Evolutionary conservation across 2,888 invertebrate genomes (phyloP).

Genomic region (Caenorhabditis afra): DNA sequence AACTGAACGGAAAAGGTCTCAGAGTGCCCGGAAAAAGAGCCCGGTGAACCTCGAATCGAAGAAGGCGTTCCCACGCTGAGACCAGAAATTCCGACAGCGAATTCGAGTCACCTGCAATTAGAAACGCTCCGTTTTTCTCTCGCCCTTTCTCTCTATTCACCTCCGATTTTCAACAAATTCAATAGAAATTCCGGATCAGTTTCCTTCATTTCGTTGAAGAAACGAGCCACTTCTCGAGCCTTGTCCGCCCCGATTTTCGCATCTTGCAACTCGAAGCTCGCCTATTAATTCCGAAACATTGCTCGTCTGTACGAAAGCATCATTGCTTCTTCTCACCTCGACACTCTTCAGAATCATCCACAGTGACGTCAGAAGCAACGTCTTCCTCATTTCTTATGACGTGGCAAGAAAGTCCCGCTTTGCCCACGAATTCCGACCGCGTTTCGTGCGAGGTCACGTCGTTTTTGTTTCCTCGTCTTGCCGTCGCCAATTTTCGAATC

Average conservation of each 20-base stretch:
- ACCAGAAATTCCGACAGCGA: slow-evolving; percentile 9
- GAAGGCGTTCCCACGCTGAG: slow-evolving; percentile 15
- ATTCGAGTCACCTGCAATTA: slow-evolving; percentile 1
- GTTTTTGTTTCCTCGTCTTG: too few species aligned
- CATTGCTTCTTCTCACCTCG: neutral
- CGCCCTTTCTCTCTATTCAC: neutral
- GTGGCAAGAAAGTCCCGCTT: too few species aligned
- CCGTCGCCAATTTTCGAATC: too few species aligned
- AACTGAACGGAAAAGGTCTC: neutral
- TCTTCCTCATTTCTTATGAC: too few species aligned
- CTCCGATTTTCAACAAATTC: neutral
- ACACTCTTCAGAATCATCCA: neutral
- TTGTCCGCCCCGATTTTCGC: neutral
- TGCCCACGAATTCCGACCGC: too few species aligned
- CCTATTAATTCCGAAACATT: neutral
- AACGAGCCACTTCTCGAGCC: neutral
- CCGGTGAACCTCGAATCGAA: slow-evolving; percentile 12
- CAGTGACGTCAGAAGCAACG: neutral
- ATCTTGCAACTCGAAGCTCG: neutral
- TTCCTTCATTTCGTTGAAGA: slow-evolving; percentile 17
- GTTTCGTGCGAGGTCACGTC: too few species aligned
- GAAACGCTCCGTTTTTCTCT: neutral
- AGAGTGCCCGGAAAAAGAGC: too few species aligned
- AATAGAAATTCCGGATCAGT: neutral
- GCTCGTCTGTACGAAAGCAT: too few species aligned